Base-by-base conservation (phyloP, 2,113 vertebrate species). In the Plectropomus leopardus region DNA sequence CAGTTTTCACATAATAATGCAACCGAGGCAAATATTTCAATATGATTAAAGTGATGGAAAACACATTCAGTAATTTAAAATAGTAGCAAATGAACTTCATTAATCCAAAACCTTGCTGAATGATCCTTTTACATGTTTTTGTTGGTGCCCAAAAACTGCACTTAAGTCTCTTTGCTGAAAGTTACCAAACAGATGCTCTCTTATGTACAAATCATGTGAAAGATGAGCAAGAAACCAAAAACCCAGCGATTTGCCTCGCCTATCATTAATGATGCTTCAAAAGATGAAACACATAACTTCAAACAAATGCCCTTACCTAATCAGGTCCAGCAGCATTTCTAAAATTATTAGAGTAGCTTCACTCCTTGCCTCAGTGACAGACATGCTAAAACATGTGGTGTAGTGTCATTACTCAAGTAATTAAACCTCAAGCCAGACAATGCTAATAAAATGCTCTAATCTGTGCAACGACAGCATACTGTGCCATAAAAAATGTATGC, bases 271-370 rank as follows among this genome's bases (percentile, higher is more conserved):
- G 5, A 51, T 28, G 13, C 23, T 34, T 8, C 42, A 24, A 55
- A 55, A 72, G 42, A 70, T 64, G 5, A 50, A 45, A 51, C 10
- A 2, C n/a, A 63, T 26, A 40, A 17, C 15, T 7, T 28, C n/a
- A 59, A 9, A 7, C 4, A 32, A 16, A 53, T 3, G 17, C 21
- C 58, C 10, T 42, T n/a, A 9, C 53, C 11, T 54, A 15, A 79
- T 77, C 67, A 21, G 47, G 51, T 23, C 59, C 11, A 16, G 28
- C 67, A 58, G 65, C 72, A 67, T 78, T 84, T 72, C 23, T 71
- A 5, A 28, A 68, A 32, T 17, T n/a, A 34, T 1, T 11, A 2
- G 30, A 58, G 23, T 47, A 7, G 19, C 5, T 57, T 60, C 17
- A 14, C 19, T 79, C 26, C 23, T 50, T 21, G 28, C 34, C 23